Base-by-base conservation (phyloP, 2,797 vertebrate genomes). In the Glossophaga mutica region DNA sequence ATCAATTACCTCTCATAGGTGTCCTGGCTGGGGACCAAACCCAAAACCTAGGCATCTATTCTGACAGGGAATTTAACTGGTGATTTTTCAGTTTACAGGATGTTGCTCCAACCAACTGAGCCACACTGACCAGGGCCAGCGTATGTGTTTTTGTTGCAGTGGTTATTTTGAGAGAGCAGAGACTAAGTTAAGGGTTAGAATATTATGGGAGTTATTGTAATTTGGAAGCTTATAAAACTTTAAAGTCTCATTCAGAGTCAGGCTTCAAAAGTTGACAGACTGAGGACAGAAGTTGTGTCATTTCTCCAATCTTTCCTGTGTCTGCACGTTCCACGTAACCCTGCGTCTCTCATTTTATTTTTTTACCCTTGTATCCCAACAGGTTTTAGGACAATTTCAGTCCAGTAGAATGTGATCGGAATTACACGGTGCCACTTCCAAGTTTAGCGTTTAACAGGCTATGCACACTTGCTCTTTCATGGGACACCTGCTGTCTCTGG, bases 401-500 rank as follows among this genome's bases (percentile, higher is more conserved):
- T 19, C 7, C 19, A 82, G 15, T 68, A 77, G 9, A 76, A 55
- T 52, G 21, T 74, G 46, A n/a, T 24, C 32, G 6, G 22, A 46
- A 11, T 70, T 73, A 26, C 10, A 18, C 0, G 19, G 26, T 37
- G 10, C 9, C 14, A 73, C 29, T 32, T 87, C 16, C 37, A 44
- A 90, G 46, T 59, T 15, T n/a, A 71, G 32, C 3, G 9, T 7
- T 78, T 42, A 62, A 5, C 24, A 76, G 6, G 2, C 15, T n/a
- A 0, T 3, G 6, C 6, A 50, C 11, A 29, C 32, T n/a, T 44
- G 5, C 9, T 3, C 0, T 71, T 1, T 71, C 39, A 71, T 12
- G 32, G 15, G 48, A 9, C 1, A 1, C 0, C 24, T 34, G 2
- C 9, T 26, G 26, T 10, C 34, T 57, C 3, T n/a, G 18, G 18